Conservation (phyloP, 1,140 invertebrate genomes). For the Tetragonula clypearis region DNA sequence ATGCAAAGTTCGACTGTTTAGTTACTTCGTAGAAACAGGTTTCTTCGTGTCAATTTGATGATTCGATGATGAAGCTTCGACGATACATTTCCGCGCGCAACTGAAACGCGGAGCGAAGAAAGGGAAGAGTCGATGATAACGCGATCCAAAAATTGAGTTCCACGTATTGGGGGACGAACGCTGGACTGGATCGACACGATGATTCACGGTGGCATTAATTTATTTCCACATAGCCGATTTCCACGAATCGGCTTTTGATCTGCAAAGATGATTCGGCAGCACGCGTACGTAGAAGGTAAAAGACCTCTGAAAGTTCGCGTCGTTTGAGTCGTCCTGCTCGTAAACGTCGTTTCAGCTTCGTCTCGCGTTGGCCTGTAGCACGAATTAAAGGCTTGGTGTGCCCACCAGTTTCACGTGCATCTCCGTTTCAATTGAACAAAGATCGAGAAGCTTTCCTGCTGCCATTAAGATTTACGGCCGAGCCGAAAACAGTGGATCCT, state of each 20-base stretch:
- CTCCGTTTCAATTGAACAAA: not conserved
- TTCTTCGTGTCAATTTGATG: not conserved
- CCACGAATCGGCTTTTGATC: conserved; percentile 75
- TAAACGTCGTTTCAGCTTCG: conserved; percentile 50
- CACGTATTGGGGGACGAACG: not conserved
- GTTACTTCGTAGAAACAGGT: too few relatives aligned
- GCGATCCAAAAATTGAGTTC: not conserved
- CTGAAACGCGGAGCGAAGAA: not conserved
- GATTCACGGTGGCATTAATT: conserved; percentile 70
- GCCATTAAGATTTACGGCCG: not conserved
- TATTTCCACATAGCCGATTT: conserved; percentile 75
- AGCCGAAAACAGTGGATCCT: not conserved
- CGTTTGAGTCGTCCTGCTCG: conserved; percentile 40
- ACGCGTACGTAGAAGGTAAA: conserved; percentile 39
- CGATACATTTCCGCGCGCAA: not conserved
- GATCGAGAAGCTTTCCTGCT: not conserved
- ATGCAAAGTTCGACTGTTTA: too few relatives aligned
- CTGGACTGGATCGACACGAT: not conserved
- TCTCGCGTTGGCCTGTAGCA: conserved; percentile 41
- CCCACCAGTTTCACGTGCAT: not conserved
- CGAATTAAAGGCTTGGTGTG: conserved; percentile 28
- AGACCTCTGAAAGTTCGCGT: conserved; percentile 16
- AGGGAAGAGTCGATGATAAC: not conserved
- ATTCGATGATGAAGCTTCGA: not conserved
- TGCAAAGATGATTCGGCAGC: conserved; percentile 72